phyloP scores from a whole-genome alignment of 2,113 vertebrate genomes.

The Periophthalmodon schlosseri region DNA sequence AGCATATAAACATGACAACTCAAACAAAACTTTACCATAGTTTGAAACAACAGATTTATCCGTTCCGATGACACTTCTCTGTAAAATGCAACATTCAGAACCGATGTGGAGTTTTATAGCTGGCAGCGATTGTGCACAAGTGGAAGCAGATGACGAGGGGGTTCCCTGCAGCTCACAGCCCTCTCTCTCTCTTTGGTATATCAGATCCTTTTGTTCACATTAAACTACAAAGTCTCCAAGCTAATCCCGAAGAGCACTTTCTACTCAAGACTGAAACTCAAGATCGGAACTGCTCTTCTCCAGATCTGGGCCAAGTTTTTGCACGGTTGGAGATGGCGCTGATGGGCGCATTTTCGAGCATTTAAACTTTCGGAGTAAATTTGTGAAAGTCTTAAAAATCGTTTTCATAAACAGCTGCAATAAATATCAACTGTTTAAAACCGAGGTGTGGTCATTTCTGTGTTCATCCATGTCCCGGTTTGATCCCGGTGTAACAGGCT shows the following conservation, averaged over 20 bases:
- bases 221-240: not conserved
- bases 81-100: slow-evolving; percentile 3
- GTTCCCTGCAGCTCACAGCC: not conserved
- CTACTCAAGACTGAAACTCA: not conserved
- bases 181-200: slow-evolving; percentile 6
- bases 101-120: slow-evolving; percentile 7
- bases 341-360: not conserved
- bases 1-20: not conserved
- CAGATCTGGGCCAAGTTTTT: not conserved
- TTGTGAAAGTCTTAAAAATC: not conserved
- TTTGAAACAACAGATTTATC: not conserved
- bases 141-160: slow-evolving; percentile 8
- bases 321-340: not conserved
- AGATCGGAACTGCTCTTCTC: not conserved
- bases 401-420: not conserved
- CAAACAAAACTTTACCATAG: not conserved
- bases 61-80: not conserved
- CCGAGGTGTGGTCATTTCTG: not conserved
- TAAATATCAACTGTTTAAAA: not conserved
- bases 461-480: too few species aligned
- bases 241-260: slow-evolving; percentile 6
- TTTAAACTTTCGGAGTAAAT: not conserved
- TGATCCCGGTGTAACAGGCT: not conserved
- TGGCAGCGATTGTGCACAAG: not conserved
- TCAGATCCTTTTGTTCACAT: slow-evolving; percentile 5